Percentiles rank a stretch among this genome's conserved stretches.
phyloP scores from a whole-genome alignment of 2,113 vertebrate genomes.

The Zosterops pallidus region DNA sequence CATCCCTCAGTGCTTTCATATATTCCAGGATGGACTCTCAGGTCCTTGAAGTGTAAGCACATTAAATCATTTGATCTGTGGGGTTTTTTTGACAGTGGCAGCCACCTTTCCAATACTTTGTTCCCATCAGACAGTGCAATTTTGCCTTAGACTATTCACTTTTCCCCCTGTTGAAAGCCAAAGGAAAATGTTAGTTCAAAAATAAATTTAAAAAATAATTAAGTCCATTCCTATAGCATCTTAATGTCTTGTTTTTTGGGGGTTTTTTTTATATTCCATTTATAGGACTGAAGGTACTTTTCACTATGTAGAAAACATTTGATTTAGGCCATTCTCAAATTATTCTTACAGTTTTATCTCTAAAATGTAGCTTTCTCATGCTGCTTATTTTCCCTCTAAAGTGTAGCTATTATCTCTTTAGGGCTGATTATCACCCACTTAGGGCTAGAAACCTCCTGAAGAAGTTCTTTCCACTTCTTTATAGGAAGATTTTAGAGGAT shows the following conservation, averaged over 20 bases:
- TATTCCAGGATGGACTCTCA: not conserved
- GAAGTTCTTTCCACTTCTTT: not conserved
- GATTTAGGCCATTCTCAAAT: not conserved
- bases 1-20: not conserved
- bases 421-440: not conserved
- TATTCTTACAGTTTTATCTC: not conserved
- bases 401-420: not conserved
- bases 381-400: not conserved
- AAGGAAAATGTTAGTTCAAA: not conserved
- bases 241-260: not conserved
- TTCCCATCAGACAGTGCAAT: not conserved
- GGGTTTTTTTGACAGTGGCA: not conserved
- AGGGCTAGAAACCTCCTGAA: not conserved
- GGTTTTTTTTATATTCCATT: not conserved
- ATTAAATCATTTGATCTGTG: not conserved
- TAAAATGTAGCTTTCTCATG: not conserved
- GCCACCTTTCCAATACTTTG: not conserved
- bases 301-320: not conserved
- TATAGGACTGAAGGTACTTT: not conserved
- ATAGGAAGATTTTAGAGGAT: not conserved
- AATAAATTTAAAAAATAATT: not conserved
- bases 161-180: not conserved
- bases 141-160: not conserved
- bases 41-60: not conserved
- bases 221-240: not conserved